Evolutionary conservation across 2,888 invertebrate genomes (phyloP), one percentile per base, ranked within the genome.

Genomic region (Agonopterix heracliana): DNA sequence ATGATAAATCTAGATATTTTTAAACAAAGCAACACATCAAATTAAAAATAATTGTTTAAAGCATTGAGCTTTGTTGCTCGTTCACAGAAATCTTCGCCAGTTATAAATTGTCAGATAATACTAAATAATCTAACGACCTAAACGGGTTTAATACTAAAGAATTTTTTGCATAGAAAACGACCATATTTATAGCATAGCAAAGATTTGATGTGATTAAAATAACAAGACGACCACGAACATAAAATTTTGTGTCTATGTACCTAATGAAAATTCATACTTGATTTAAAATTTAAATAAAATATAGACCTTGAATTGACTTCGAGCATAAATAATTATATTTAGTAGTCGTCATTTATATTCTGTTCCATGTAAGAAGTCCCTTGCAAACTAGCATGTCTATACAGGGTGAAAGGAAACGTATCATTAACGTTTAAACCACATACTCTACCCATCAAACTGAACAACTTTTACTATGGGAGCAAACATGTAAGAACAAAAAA

Each of bases 161-260:
- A 26, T 26, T 26, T 26, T 26, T 26, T 26, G 3, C 26, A 26
- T 26, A 26, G 26, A 7, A 26, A 26, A 26, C 26, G 26, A 26
- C 26, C 26, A 26, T 26, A 26, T 26, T 26, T 26, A 26, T 26
- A 26, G 26, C 26, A 17, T 44, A 48, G 43, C 52, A 49, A 49
- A 43, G 49, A 51, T 52, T 51, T 44, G 5, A 36, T 49, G 41
- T 36, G 40, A 36, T 11, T 45, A 50, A 56, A 51, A 52, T 53
- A 50, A 50, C 52, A 47, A 45, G 52, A 63, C 54, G 56, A 59
- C 61, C 59, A 68, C 57, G 62, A 61, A 67, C 62, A 56, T 54
- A 57, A 58, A 59, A 50, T 26, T 26, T 26, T 26, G 26, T 49
- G 46, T 46, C 53, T 51, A 34, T 8, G 13, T 26, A 36, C 38